These are phyloP conservation scores for Ibidorhyncha struthersii DNA, from an alignment of 2,113 vertebrate species.

Conservation along the genomic window DNA sequence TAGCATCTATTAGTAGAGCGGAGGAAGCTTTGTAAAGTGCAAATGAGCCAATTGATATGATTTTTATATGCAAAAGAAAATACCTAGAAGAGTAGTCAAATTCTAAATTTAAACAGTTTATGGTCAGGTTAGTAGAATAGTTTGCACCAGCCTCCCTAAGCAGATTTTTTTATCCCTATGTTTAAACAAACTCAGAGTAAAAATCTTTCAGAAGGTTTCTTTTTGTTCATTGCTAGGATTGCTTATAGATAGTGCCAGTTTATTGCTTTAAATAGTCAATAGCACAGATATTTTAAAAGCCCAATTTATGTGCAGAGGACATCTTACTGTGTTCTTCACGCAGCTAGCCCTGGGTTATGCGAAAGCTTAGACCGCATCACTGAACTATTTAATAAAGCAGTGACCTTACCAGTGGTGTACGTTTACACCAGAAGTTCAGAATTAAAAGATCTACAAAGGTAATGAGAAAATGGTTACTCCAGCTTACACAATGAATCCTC, in stretches of 20 bases:
- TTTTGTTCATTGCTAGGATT: neutral
- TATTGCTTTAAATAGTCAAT: neutral
- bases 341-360: neutral
- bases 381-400: conserved; percentile 4
- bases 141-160: neutral
- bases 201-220: neutral
- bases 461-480: neutral
- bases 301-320: neutral
- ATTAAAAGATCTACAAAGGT: neutral
- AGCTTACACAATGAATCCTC: neutral
- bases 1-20: neutral
- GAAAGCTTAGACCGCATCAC: neutral
- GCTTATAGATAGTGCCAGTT: neutral
- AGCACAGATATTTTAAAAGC: neutral
- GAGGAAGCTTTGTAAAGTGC: neutral
- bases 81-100: neutral
- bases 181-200: neutral
- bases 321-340: neutral
- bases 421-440: conserved; percentile 8
- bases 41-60: conserved; percentile 7
- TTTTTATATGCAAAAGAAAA: conserved; percentile 12
- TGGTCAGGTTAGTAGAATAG: neutral
- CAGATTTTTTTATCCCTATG: neutral
- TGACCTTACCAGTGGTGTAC: neutral
- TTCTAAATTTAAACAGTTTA: neutral